Evolutionary conservation across 2,888 invertebrate species (phyloP).

Genomic region (Reticulitermes lucifugus): DNA sequence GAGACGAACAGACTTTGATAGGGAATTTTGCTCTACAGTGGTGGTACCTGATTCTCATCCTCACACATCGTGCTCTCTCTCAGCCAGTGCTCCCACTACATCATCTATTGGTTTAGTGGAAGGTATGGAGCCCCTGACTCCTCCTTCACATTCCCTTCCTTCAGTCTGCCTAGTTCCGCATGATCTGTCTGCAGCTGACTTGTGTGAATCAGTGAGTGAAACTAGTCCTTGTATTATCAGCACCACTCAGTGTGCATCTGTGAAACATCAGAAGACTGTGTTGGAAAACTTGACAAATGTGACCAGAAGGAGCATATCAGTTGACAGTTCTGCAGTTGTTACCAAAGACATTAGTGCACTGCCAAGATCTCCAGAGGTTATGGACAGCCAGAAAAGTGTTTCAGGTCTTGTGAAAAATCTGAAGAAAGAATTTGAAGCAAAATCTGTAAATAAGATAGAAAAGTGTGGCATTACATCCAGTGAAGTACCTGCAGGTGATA

Average conservation of each 20-base stretch:
- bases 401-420: slow-evolving; percentile 86
- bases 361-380: slow-evolving; percentile 44
- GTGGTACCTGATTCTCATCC: slow-evolving; percentile 23
- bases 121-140: slow-evolving; percentile 7
- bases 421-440: slow-evolving; percentile 90
- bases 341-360: slow-evolving; percentile 47
- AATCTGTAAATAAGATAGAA: slow-evolving; percentile 62
- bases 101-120: slow-evolving; percentile 62
- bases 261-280: slow-evolving; percentile 67
- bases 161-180: slow-evolving; percentile 25
- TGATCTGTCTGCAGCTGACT: background rate
- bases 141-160: slow-evolving; percentile 43
- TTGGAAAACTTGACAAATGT: slow-evolving; percentile 63
- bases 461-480: slow-evolving; percentile 31
- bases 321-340: slow-evolving; percentile 61
- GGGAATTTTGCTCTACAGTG: slow-evolving; percentile 62
- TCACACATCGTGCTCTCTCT: slow-evolving; percentile 65
- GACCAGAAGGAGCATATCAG: slow-evolving; percentile 58
- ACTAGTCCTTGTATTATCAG: slow-evolving; percentile 64
- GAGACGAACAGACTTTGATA: slow-evolving; percentile 67
- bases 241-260: slow-evolving; percentile 66
- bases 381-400: slow-evolving; percentile 59
- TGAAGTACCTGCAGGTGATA: slow-evolving; percentile 42
- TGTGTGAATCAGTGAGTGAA: slow-evolving; percentile 62
- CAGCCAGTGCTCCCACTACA: slow-evolving; percentile 73